Evolutionary conservation across 2,113 vertebrate species (phyloP), one percentile per base, ranked within the genome.

Genomic region (Tauraco erythrolophus): DNA sequence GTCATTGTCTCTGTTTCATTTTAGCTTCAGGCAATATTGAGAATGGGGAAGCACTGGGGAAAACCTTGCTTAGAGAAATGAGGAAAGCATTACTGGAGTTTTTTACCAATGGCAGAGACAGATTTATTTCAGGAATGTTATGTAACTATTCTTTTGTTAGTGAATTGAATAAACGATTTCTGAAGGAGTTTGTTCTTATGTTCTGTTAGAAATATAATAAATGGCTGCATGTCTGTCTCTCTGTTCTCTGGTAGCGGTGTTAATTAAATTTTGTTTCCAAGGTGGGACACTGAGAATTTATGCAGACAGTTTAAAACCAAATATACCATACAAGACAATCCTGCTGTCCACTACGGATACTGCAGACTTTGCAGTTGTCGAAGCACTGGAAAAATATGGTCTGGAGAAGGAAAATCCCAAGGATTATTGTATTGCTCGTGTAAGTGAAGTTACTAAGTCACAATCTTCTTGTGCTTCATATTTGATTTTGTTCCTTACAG

Each of bases 291-390:
- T 99, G 94, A 98, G 99, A 88, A 99, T 99, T 93, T 99, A 99
- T 72, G 99, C 99, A 4, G 99, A 99, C 97, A 99, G 99, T 92
- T 98, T 99, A 95, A 99, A 99, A 97, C 99, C 99, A 93, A 99
- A 99, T 98, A 99, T 99, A 95, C 99, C 99, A 0, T 99, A 99
- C 91, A 99, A 99, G 98, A 99, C 99, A 97, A 99, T 99, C 98
- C 98, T 99, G 88, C 98, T 99, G 69, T 99, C 99, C 24, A 99
- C 99, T 11, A 99, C 99, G 2, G 99, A 99, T 97, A 98, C 99
- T 21, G 99, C 99, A 2, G 99, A 99, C 97, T 99, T 99, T 33
- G 99, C 99, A 12, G 99, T 99, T 96, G 97, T 98, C 17, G 99
- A 99, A 95, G 99, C 99, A n/a, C 95, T 99, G 94, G 99, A 99